Evolutionary conservation across 1,140 invertebrate species (phyloP).

Genomic region (Ostrea edulis): DNA sequence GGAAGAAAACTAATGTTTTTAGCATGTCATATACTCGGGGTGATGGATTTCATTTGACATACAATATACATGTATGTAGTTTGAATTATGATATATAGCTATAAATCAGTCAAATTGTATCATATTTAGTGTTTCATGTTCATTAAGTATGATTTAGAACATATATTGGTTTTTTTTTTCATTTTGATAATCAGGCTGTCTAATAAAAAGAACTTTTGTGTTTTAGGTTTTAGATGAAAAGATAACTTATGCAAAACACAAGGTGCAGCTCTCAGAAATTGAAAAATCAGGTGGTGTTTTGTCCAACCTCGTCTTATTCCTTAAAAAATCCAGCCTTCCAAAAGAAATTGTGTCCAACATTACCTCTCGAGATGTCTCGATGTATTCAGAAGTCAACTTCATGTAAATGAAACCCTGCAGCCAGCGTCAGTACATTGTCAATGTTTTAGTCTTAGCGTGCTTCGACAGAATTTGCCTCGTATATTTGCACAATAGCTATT

Average conservation of each 20-base stretch:
- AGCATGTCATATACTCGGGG: not conserved
- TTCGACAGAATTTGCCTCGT: not conserved
- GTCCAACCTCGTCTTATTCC: slow-evolving; percentile 60
- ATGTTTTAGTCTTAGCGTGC: not conserved
- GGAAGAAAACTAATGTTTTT: not conserved
- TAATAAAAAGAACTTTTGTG: too few relatives aligned
- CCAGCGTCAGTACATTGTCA: too few relatives aligned
- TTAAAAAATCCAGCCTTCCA: slow-evolving; percentile 58
- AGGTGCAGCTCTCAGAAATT: slow-evolving; percentile 61
- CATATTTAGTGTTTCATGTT: not conserved
- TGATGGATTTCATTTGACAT: not conserved
- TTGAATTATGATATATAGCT: not conserved
- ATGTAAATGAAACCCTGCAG: not conserved
- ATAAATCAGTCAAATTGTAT: not conserved
- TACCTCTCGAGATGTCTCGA: slow-evolving; percentile 50
- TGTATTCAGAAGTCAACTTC: slow-evolving; percentile 46
- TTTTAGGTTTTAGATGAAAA: slow-evolving; percentile 68
- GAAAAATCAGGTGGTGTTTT: slow-evolving; percentile 63
- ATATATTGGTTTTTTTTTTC: too few relatives aligned
- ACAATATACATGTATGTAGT: too few relatives aligned
- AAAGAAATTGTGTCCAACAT: slow-evolving; percentile 69
- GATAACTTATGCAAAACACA: slow-evolving; percentile 67
- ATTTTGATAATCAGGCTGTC: too few relatives aligned
- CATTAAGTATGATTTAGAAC: not conserved
- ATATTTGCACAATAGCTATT: not conserved